Evolutionary conservation across 2,113 vertebrate species (phyloP).

Genomic region (Marmota flaviventris): DNA sequence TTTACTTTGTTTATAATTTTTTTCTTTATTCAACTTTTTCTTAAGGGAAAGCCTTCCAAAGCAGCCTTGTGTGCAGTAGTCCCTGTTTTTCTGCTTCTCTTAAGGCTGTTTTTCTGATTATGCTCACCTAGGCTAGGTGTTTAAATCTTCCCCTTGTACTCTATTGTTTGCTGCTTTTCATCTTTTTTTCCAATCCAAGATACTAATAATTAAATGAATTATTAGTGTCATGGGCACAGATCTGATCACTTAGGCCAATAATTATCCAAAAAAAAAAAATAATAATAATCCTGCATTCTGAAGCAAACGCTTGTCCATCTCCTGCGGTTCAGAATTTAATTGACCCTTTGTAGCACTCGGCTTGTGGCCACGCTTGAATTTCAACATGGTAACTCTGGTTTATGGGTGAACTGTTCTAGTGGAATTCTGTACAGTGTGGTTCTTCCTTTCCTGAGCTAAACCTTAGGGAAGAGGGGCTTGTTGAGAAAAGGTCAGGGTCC

Average conservation of each 20-base stretch:
- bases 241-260: background rate
- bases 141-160: background rate
- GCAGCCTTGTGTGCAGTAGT: background rate
- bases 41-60: background rate
- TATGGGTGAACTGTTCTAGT: background rate
- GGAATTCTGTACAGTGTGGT: background rate
- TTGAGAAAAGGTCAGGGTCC: no score
- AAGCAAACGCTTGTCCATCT: background rate
- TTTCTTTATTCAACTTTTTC: background rate
- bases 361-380: background rate
- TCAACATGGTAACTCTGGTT: background rate
- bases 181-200: background rate
- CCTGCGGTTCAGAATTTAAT: background rate
- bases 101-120: background rate
- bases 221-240: no score
- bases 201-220: background rate
- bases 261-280: background rate
- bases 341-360: background rate
- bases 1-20: background rate
- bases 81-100: background rate
- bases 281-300: background rate
- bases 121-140: background rate
- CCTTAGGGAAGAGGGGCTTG: background rate
- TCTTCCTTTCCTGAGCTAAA: background rate
- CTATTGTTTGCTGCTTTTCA: background rate